These are phyloP conservation scores for Hydrotaea diabolus DNA, from an alignment of 2,888 invertebrate genomes.

Conservation along the genomic window DNA sequence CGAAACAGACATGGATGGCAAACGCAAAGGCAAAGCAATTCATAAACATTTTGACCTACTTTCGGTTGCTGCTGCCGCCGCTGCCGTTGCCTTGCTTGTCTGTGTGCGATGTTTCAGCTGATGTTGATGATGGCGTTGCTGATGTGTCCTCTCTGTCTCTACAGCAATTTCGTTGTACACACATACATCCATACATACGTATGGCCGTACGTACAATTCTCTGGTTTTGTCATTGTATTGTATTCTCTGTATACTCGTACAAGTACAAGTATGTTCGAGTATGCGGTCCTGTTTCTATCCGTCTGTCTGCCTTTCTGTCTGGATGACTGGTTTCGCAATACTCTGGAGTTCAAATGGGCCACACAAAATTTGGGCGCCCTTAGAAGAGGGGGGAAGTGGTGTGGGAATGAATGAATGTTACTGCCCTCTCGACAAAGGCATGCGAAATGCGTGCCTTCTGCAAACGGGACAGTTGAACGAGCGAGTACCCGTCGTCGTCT, in stretches of 20 bases:
- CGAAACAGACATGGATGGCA: constrained; percentile 11
- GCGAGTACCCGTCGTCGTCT: constrained; percentile 1
- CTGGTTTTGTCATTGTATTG: constrained; percentile 52
- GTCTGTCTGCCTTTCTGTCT: constrained; percentile 32
- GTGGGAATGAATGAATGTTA: not conserved
- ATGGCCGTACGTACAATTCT: constrained; percentile 28
- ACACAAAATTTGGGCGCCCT: not conserved
- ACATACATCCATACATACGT: constrained; percentile 1
- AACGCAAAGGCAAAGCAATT: constrained; percentile 60
- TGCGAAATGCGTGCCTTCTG: constrained; percentile 31
- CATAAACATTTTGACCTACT: constrained; percentile 69
- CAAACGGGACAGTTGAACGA: constrained; percentile 37
- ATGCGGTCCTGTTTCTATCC: not conserved
- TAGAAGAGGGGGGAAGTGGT: not conserved
- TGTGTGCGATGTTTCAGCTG: constrained; percentile 3
- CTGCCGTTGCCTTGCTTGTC: not conserved
- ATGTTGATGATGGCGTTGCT: not conserved
- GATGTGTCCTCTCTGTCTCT: constrained; percentile 53
- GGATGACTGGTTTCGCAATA: constrained; percentile 41
- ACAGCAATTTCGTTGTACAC: constrained; percentile 22
- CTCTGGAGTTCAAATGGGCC: constrained; percentile 24
- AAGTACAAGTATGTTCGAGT: not conserved
- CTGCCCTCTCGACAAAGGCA: constrained; percentile 18
- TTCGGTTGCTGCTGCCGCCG: constrained; percentile 39
- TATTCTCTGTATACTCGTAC: not conserved